Conservation (phyloP, 2,888 invertebrate species). For the Teinopalpus imperialis region DNA sequence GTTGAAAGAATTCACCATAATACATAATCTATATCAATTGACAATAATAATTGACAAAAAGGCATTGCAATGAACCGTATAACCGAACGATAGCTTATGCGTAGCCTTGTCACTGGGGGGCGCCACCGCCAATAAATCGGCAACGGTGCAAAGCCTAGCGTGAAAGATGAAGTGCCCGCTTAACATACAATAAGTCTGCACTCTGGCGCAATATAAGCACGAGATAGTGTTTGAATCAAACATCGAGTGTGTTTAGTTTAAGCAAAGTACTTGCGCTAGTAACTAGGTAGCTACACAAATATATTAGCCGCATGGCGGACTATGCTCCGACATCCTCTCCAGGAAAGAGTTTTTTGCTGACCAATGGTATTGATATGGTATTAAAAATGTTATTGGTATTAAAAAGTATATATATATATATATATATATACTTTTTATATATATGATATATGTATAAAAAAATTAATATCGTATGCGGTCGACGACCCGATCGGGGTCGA, state of each 20-base stretch:
- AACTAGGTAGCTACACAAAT: too few relatives aligned
- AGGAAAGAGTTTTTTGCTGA: too few relatives aligned
- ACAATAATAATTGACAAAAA: slow-evolving; percentile 25
- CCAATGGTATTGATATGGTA: too few relatives aligned
- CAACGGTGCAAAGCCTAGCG: slow-evolving; percentile 53
- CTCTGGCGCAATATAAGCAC: slow-evolving; percentile 64
- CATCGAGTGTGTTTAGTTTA: slow-evolving; percentile 27
- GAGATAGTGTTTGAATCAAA: slow-evolving; percentile 47
- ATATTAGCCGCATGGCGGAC: too few relatives aligned
- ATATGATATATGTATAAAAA: too few relatives aligned
- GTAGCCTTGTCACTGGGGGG: slow-evolving; percentile 61
- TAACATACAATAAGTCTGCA: slow-evolving; percentile 78
- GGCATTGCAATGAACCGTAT: slow-evolving; percentile 37
- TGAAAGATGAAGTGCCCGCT: slow-evolving; percentile 78
- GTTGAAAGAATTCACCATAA: too few relatives aligned
- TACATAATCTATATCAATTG: too few relatives aligned
- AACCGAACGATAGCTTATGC: slow-evolving; percentile 39
- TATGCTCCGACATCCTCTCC: too few relatives aligned
- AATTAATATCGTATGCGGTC: too few relatives aligned
- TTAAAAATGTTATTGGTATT: too few relatives aligned
- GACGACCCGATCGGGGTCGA: slow-evolving; percentile 71
- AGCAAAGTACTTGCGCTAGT: slow-evolving; percentile 44
- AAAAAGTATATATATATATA: too few relatives aligned
- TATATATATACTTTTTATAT: too few relatives aligned
- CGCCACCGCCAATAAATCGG: slow-evolving; percentile 75